phyloP scores from a whole-genome alignment of 2,888 invertebrate genomes.

The Mesodorylaimus sp. region DNA sequence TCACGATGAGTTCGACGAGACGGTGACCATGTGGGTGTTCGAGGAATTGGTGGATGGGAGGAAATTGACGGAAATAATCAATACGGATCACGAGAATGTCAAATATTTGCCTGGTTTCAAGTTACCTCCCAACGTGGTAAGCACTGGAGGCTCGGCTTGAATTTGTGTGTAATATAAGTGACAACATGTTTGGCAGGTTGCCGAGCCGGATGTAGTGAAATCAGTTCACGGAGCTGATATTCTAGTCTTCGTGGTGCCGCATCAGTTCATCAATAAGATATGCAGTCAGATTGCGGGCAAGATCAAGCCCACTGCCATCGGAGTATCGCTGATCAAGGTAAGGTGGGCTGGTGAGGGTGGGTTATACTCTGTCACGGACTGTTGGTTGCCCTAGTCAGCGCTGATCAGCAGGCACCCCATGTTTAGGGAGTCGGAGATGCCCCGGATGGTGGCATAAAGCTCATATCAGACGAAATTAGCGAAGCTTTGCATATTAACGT shows the following conservation, averaged over 20 bases:
- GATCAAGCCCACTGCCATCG: constrained; percentile 73
- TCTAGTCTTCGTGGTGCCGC: constrained; percentile 85
- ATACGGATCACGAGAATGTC: constrained; percentile 88
- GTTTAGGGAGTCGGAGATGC: constrained; percentile 66
- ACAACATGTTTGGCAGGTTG: constrained; percentile 45
- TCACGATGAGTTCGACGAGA: constrained; percentile 55
- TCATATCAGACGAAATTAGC: constrained; percentile 85
- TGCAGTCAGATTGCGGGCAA: constrained; percentile 66
- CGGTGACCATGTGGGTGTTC: constrained; percentile 49
- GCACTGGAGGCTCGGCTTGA: constrained; percentile 26
- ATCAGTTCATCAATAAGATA: constrained; percentile 77
- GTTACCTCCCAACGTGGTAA: constrained; percentile 80
- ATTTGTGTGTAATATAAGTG: not conserved
- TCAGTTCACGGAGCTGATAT: constrained; percentile 80
- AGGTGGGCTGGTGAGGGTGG: too few relatives aligned
- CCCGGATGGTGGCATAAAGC: constrained; percentile 73
- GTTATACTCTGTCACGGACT: too few relatives aligned
- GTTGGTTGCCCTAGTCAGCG: not conserved
- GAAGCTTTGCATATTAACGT: constrained; percentile 62
- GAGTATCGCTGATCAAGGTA: constrained; percentile 85
- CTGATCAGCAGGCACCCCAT: not conserved
- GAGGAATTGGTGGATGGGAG: constrained; percentile 54
- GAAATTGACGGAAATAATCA: constrained; percentile 93
- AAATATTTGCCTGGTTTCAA: constrained; percentile 92
- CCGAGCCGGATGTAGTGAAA: constrained; percentile 71